phyloP scores from a whole-genome alignment of 2,113 vertebrate genomes.

The Aegypius monachus region DNA sequence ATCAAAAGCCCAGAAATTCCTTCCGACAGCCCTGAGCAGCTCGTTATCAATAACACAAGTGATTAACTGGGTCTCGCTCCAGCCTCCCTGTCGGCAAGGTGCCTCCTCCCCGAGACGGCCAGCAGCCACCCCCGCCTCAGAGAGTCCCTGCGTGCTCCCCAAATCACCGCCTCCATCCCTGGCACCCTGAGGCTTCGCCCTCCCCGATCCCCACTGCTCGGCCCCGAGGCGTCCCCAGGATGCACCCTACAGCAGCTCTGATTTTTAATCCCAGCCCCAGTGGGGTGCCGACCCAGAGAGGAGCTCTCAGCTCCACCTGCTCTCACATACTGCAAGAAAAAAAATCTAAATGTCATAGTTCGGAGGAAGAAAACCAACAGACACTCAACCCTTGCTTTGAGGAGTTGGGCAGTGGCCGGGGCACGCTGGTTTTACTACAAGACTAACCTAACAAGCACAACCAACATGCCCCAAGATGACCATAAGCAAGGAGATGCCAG shows the following conservation, averaged over 20 bases:
- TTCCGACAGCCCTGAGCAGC: not conserved
- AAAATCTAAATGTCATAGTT: rapidly evolving
- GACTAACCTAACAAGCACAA: not conserved
- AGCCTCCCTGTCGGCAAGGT: not conserved
- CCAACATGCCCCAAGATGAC: rapidly evolving
- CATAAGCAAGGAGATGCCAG: rapidly evolving
- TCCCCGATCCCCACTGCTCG: rapidly evolving
- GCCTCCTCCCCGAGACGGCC: not conserved
- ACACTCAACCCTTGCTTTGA: rapidly evolving
- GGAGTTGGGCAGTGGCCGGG: not conserved
- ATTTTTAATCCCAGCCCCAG: too few species aligned
- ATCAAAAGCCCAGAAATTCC: not conserved
- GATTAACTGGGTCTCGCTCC: not conserved
- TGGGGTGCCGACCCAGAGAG: rapidly evolving
- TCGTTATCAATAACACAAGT: not conserved
- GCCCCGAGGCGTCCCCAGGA: rapidly evolving
- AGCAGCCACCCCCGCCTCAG: rapidly evolving
- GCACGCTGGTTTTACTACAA: rapidly evolving
- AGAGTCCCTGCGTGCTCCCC: not conserved
- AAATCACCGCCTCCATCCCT: not conserved
- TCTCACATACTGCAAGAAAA: not conserved
- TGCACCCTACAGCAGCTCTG: rapidly evolving
- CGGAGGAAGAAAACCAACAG: rapidly evolving
- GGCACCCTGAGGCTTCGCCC: rapidly evolving
- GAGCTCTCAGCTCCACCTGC: not conserved